Percentiles rank a stretch among this genome's conserved stretches.
These are phyloP conservation scores for Fregetta grallaria DNA, from an alignment of 2,113 vertebrate genomes.

Conservation along the genomic window DNA sequence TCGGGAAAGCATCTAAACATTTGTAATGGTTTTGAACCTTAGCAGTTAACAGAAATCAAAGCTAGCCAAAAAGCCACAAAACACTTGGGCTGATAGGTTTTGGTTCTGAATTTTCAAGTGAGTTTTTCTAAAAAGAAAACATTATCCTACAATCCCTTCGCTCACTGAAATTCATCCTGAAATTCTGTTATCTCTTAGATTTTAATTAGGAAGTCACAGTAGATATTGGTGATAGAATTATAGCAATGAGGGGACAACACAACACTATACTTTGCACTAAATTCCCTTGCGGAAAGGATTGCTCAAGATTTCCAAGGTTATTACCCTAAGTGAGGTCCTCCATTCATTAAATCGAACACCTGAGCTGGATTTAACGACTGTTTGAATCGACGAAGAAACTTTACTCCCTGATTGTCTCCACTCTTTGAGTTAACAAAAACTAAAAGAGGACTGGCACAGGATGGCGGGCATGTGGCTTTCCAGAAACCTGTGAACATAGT, in stretches of 20 bases:
- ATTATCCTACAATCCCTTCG: neutral
- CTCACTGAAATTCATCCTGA: neutral
- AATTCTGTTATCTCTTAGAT: neutral
- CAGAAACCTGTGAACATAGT: conserved; percentile 88
- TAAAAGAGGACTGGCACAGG: conserved; percentile 94
- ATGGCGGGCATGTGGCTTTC: conserved; percentile 97
- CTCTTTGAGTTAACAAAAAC: conserved; percentile 99
- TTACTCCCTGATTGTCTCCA: conserved; percentile 98
- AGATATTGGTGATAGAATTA: neutral
- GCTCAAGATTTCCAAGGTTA: conserved; percentile 43
- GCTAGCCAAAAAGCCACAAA: neutral
- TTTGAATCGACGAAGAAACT: conserved; percentile 97
- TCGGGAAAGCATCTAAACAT: neutral
- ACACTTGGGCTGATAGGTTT: neutral
- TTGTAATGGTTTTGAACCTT: neutral
- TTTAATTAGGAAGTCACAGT: neutral
- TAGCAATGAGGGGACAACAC: neutral
- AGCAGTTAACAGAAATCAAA: neutral
- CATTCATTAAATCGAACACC: conserved; percentile 98
- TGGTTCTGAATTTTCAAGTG: neutral
- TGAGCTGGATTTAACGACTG: conserved; percentile 98
- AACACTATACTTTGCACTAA: neutral
- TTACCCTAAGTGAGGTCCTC: conserved; percentile 97
- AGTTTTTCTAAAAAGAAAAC: neutral
- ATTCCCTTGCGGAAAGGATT: neutral